These are phyloP conservation scores for Trematocara variabile DNA, from an alignment of 2,113 vertebrate species.

Conservation along the genomic window DNA sequence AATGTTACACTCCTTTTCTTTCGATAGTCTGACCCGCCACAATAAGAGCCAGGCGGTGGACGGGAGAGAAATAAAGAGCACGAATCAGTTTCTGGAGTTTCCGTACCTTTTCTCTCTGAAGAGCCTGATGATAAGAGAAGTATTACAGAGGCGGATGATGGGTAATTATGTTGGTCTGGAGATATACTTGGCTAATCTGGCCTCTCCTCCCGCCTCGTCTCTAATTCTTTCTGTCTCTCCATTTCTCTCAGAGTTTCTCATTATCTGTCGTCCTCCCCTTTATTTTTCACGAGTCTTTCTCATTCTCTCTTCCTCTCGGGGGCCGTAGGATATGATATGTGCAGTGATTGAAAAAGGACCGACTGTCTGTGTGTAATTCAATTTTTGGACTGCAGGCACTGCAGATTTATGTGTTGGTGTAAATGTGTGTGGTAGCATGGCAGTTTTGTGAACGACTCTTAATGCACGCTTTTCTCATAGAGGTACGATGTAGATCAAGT, in stretches of 20 bases:
- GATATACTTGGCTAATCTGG: constrained; percentile 41
- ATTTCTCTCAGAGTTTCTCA: constrained; percentile 21
- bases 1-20: background rate
- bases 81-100: constrained; percentile 11
- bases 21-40: background rate
- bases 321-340: constrained; percentile 14
- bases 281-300: background rate
- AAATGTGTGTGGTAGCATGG: background rate
- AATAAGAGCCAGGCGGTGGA: background rate
- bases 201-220: background rate
- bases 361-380: background rate
- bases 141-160: constrained; percentile 41
- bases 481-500: background rate
- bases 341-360: background rate
- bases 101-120: background rate
- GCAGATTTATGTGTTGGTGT: background rate
- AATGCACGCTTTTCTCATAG: background rate
- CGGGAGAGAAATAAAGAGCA: background rate
- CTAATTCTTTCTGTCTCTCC: background rate
- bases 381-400: background rate
- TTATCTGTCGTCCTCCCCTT: background rate
- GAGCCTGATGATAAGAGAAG: constrained; percentile 26
- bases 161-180: constrained; percentile 44
- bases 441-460: background rate
- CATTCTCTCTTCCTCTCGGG: background rate